Evolutionary conservation across 2,797 vertebrate genomes (phyloP), one percentile per base, ranked within the genome.

Genomic region (Lithobates pipiens): DNA sequence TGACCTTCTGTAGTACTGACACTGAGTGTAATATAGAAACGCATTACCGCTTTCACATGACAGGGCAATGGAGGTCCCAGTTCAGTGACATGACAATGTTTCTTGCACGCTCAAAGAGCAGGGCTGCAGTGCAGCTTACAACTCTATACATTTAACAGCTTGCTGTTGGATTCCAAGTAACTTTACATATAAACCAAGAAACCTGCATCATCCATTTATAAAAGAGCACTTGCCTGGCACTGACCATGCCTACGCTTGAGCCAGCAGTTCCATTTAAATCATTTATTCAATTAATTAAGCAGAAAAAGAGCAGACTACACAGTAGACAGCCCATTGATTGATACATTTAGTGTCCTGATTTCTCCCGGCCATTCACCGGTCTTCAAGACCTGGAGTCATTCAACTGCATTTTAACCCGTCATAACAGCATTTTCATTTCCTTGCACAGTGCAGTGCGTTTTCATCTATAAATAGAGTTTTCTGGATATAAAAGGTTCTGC

Each of bases 241-340:
- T 67, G 65, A 15, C 65, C n/a, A n/a, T n/a, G n/a, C n/a, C 65
- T 25, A 29, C 13, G 13, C 10, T 25, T 67, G 65, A 67, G 65
- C 29, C 65, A 67, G 65, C 65, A 67, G 25, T 29, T 67, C 65
- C 65, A 29, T n/a, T 29, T 67, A n/a, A 25, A 44, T 73, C 39
- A 44, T 44, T 73, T 42, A 73, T 73, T 44, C 36, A 73, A 73
- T 13, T 72, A 73, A 73, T n/a, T 72, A 42, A n/a, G 21, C 36
- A 25, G 39, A 42, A 73, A 25, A 23, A n/a, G 39, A 8, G 23
- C n/a, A 25, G 71, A 44, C 71, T n/a, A 15, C 23, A 25, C 18
- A 13, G 25, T 39, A n/a, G 36, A 73, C 71, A 25, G 23, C n/a
- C 39, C n/a, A 73, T 73, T 44, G 71, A 73, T 73, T 73, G 71